Evolutionary conservation across 2,797 vertebrate genomes (phyloP).

Genomic region (Tamandua tetradactyla): DNA sequence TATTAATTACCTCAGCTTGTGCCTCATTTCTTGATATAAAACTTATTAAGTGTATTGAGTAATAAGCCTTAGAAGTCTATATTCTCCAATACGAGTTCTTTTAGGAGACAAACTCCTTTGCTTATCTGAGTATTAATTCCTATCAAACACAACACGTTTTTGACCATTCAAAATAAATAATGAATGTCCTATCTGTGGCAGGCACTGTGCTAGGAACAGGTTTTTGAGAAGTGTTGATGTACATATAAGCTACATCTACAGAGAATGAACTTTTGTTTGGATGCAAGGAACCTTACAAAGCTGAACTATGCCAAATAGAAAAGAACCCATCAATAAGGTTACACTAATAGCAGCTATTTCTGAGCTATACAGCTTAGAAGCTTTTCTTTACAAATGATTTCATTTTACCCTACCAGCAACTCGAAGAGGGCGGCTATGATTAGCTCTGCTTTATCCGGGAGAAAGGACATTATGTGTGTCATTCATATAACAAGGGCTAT

Average conservation of each 20-base stretch:
- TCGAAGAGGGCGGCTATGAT: not conserved
- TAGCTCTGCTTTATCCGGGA: not conserved
- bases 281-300: conserved; percentile 24
- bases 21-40: not conserved
- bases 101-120: not conserved
- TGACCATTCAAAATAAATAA: not conserved
- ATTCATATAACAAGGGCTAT: not conserved
- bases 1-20: not conserved
- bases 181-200: not conserved
- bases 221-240: not conserved
- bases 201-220: too few species aligned
- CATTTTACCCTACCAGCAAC: not conserved
- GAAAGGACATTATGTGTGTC: not conserved
- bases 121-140: not conserved
- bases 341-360: not conserved
- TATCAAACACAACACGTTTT: not conserved
- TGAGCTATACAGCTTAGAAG: not conserved
- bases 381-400: conserved; percentile 28
- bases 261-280: not conserved
- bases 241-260: not conserved
- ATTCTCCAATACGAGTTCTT: not conserved
- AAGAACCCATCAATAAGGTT: not conserved
- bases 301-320: not conserved
- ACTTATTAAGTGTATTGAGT: not conserved
- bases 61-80: not conserved